Conservation (phyloP, 1,140 invertebrate genomes). For the Drosophila malerkotliana region DNA sequence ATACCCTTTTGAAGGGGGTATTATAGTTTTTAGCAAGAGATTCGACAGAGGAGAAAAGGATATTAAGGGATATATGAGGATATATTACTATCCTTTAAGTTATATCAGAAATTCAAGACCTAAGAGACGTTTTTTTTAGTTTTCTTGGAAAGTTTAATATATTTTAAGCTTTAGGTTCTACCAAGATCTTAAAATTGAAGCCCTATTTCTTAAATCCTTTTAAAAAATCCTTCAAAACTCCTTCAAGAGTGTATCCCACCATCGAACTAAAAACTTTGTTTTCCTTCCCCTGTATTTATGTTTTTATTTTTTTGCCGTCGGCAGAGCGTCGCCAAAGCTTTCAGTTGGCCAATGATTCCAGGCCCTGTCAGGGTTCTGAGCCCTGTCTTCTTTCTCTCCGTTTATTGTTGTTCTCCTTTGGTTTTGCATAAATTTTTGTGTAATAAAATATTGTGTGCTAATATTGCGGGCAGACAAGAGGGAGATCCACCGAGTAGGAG, state of each 20-base stretch:
- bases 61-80: neutral
- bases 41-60: neutral
- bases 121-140: no score
- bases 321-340: conserved; percentile 78
- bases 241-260: conserved; percentile 9
- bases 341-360: conserved; percentile 46
- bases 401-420: conserved; percentile 51
- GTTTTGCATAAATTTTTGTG: conserved; percentile 76
- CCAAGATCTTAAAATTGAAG: no score
- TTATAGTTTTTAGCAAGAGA: neutral
- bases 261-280: conserved; percentile 12
- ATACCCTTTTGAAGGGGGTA: conserved; percentile 35
- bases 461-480: conserved; percentile 36
- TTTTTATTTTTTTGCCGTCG: conserved; percentile 63
- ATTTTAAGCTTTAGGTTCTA: no score
- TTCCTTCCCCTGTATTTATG: conserved; percentile 12
- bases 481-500: neutral
- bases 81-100: no score
- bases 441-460: conserved; percentile 77
- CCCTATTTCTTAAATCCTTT: no score
- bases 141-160: no score
- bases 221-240: neutral
- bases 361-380: conserved; percentile 29
- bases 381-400: conserved; percentile 29
- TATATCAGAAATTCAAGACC: no score